Conservation (phyloP, 2,113 vertebrate species). For the Steatornis caripensis region DNA sequence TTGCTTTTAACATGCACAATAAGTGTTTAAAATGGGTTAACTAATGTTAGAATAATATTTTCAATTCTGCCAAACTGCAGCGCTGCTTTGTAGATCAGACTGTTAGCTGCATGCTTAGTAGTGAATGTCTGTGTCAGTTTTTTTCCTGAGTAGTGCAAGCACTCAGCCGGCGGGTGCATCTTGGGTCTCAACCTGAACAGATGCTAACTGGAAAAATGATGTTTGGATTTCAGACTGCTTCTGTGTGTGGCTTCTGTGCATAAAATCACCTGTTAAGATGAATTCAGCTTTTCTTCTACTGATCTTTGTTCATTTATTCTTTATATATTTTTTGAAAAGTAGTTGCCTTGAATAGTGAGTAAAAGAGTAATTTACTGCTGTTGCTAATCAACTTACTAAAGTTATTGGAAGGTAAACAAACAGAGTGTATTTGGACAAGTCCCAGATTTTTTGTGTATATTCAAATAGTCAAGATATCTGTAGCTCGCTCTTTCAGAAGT, state of each 20-base stretch:
- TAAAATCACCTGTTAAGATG: neutral
- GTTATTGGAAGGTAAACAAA: neutral
- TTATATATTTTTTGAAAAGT: neutral
- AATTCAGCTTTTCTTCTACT: neutral
- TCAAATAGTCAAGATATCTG: neutral
- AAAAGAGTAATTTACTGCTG: neutral
- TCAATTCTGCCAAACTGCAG: neutral
- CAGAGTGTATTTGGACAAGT: neutral
- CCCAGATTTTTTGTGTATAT: neutral
- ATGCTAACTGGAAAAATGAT: neutral
- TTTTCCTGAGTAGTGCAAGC: neutral
- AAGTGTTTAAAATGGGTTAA: neutral
- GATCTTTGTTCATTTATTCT: neutral
- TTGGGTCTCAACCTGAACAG: neutral
- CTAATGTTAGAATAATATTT: neutral
- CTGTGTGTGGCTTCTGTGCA: neutral
- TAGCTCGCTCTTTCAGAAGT: neutral
- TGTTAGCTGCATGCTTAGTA: neutral
- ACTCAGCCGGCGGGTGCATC: fast-evolving
- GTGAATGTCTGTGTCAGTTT: neutral
- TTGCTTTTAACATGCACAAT: neutral
- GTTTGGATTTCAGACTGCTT: neutral
- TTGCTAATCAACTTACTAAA: neutral
- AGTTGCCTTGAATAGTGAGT: neutral
- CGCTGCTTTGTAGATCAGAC: neutral